Base-by-base conservation (phyloP, 2,113 vertebrate species). In the Tachycineta bicolor region DNA sequence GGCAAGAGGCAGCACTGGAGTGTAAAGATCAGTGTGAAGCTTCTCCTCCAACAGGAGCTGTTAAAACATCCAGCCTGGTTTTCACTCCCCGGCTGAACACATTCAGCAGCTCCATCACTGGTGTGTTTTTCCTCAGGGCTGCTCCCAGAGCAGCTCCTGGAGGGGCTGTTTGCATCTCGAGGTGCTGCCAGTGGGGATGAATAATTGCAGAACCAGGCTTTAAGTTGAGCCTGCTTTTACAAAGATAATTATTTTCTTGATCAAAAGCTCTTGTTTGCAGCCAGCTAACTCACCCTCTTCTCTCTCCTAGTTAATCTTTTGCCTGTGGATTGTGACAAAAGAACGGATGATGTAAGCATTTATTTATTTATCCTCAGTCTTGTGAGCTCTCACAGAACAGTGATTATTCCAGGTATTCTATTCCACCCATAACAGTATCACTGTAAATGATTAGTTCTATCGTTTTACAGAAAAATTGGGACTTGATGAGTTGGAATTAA, bases 251-350 rank as follows among this genome's bases (percentile, higher is more conserved):
- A 87, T 79, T 91, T 83, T 70, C 70, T 60, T 91, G 89, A 87
- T 94, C 78, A 87, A 84, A 84, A 91, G 80, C 89, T 75, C 73
- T 84, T 92, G 52, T 89, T 74, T 95, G 60, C 80, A 96, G 83
- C 34, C 76, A 73, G 43, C 88, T 97, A 95, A 97, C 83, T 68
- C 33, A 5, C 83, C 41, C 79, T 96, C 75, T 97, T 96, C 92
- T 98, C 80, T 94, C 86, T 97, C 67, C 20, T 81, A 98, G 98
- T 98, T 97, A 97, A 98, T 89, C 93, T 98, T 53, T 87, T 98
- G 96, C 94, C 98, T 50, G 87, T 98, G 98, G 98, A 98, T 95
- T 98, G 98, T 96, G 96, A 97, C 53, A 93, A 94, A 83, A 98
- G 97, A 87, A 97, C 95, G 15, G 98, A 98, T 87, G 89, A 92